Conservation (phyloP, 2,888 invertebrate genomes). For the Hedychridium roseum region DNA sequence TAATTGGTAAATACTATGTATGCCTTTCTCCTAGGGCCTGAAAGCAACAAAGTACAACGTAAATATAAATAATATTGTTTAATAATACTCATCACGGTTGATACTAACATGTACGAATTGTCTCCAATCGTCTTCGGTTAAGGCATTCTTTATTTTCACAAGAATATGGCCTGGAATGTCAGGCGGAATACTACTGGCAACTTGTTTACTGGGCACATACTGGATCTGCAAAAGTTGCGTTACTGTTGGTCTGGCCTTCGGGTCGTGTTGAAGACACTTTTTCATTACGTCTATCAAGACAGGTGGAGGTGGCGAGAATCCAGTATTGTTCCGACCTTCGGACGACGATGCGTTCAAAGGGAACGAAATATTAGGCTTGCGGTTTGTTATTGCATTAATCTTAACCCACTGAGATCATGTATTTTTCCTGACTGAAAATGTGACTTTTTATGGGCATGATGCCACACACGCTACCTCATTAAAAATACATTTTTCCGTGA, state of each 20-base stretch:
- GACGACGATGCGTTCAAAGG: constrained; percentile 59
- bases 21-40: too few species aligned
- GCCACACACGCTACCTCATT: too few species aligned
- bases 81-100: not conserved
- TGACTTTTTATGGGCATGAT: not conserved
- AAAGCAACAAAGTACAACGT: too few species aligned
- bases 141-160: constrained; percentile 49
- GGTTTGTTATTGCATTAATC: constrained; percentile 80
- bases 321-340: constrained; percentile 9
- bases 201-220: constrained; percentile 52
- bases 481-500: too few species aligned
- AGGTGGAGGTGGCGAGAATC: constrained; percentile 66
- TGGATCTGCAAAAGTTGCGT: constrained; percentile 72
- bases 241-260: constrained; percentile 77
- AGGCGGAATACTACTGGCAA: constrained; percentile 9
- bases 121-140: constrained; percentile 56
- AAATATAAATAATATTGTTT: not conserved
- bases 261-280: constrained; percentile 78
- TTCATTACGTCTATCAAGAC: constrained; percentile 72
- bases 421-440: constrained; percentile 64
- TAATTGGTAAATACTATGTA: too few species aligned
- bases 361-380: constrained; percentile 78
- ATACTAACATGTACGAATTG: constrained; percentile 47
- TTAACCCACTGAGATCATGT: constrained; percentile 77
- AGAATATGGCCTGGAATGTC: constrained; percentile 47